Evolutionary conservation across 2,797 vertebrate species (phyloP).

Genomic region (Buphagus erythrorhynchus): DNA sequence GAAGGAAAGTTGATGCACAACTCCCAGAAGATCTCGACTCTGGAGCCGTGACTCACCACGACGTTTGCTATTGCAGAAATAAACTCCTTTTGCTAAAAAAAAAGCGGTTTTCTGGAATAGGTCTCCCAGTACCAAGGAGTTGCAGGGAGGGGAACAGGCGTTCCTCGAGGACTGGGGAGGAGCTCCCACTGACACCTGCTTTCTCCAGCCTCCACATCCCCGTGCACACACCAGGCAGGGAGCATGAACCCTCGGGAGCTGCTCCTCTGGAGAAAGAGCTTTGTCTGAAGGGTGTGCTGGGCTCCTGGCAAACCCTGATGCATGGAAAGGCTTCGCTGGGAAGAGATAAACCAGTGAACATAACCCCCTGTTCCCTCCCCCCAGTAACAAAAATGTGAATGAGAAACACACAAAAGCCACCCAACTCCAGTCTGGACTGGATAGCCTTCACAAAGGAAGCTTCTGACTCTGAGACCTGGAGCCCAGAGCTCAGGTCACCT

Average conservation of each 20-base stretch:
- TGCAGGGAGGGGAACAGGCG: rapidly evolving
- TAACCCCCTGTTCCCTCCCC: neutral
- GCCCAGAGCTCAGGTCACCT: neutral
- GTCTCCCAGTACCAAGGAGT: neutral
- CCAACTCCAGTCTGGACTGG: neutral
- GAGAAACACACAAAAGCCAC: neutral
- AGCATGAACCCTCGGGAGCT: neutral
- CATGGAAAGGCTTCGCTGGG: neutral
- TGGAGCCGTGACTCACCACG: neutral
- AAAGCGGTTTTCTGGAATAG: neutral
- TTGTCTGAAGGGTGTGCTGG: rapidly evolving
- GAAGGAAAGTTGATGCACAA: neutral
- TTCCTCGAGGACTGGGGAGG: rapidly evolving
- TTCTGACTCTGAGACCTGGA: neutral
- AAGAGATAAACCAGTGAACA: neutral
- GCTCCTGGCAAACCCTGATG: neutral
- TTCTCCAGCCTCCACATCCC: neutral
- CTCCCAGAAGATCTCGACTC: neutral
- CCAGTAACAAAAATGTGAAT: neutral
- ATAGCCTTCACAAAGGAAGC: neutral
- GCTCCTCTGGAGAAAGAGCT: neutral
- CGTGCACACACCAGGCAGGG: rapidly evolving
- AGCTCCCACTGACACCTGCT: neutral
- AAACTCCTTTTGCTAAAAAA: neutral
- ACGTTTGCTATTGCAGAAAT: neutral